Base-by-base conservation (phyloP, 2,113 vertebrate genomes). In the Gavialis gangeticus region DNA sequence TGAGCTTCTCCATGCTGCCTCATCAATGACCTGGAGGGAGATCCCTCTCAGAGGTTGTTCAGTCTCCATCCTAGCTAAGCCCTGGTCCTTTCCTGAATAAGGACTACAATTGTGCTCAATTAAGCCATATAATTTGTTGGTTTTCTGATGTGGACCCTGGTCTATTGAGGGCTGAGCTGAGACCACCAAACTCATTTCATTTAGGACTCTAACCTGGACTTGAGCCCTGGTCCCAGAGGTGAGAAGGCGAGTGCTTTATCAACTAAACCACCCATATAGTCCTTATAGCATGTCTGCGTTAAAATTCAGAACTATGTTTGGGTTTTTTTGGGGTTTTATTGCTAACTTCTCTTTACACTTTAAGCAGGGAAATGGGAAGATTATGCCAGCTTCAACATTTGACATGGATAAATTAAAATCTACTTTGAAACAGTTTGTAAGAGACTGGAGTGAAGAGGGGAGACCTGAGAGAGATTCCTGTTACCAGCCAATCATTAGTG, bases 341-440 rank as follows among this genome's bases (percentile, higher is more conserved):
- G 24, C 64, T 97, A 95, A 97, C 76, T 25, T 54, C 73, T 91
- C 85, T 96, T 79, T 84, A 2, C 64, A 37, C 62, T 93, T 97
- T 89, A 90, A 96, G 97, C 94, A 98, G 98, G 98, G 95, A 88
- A 96, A 92, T n/a, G 98, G 98, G 84, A 99, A 99, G 97, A 97
- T 98, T 82, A 98, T 98, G 17, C 98, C 99, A 28, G 98, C 99
- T 58, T 99, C 99, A n/a, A 99, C 99, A 3, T 99, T 99, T 98
- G 99, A 99, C 97, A 99, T 99, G 99, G 99, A 99, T 98, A 99
- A 99, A 93, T 98, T 99, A 69, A 99, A 99, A 92, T 99, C 99
- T 18, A 99, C 99, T 28, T 98, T 99, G 97, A 99, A 99, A 97
- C 99, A 99, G 87, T 99, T 99, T 98, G 99, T 99, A 88, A 98